Base-by-base conservation (phyloP, 2,888 invertebrate species). In the Hemicrepidius hirtus region DNA sequence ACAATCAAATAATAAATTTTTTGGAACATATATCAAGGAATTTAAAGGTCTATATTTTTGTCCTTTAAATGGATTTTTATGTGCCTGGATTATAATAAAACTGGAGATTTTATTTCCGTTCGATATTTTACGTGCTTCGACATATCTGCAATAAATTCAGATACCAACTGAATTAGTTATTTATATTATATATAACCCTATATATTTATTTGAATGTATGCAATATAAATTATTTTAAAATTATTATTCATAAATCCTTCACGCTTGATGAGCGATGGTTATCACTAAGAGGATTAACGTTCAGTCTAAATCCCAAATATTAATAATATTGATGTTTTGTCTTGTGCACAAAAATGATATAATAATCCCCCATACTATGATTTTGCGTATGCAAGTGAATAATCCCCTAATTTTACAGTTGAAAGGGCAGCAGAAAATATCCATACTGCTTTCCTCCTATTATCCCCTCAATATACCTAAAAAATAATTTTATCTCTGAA, bases 401-500 rank as follows among this genome's bases (percentile, higher is more conserved):
- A 10, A 13, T 40, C 46, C 18, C 7, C 41, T 44, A n/a, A 44
- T 12, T 44, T 44, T 44, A 13, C 46, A 24, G 20, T 50, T 50
- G 9, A 24, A 50, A 50, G 24, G 50, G n/a, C n/a, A 24, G 9
- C 1, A 4, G 28, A 9, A 7, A 37, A 57, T 20, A 64, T 64
- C 64, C 18, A 64, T 37, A 64, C 50, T 64, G n/a, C 50, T 35
- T 64, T 64, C 64, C 49, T 28, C 24, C 64, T 44, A 50, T 64
- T 64, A 64, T 37, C 49, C 10, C 64, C 64, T 50, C 55, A 37
- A 53, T 55, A 66, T 55, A 66, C 66, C 66, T 66, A 50, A 55
- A 66, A 66, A 55, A 66, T 66, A 66, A 66, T 66, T 55, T 55
- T 53, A 66, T 66, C 55, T 55, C 18, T 28, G 55, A 12, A 28